Evolutionary conservation across 2,888 invertebrate genomes (phyloP).

Genomic region (Halictus ligatus): DNA sequence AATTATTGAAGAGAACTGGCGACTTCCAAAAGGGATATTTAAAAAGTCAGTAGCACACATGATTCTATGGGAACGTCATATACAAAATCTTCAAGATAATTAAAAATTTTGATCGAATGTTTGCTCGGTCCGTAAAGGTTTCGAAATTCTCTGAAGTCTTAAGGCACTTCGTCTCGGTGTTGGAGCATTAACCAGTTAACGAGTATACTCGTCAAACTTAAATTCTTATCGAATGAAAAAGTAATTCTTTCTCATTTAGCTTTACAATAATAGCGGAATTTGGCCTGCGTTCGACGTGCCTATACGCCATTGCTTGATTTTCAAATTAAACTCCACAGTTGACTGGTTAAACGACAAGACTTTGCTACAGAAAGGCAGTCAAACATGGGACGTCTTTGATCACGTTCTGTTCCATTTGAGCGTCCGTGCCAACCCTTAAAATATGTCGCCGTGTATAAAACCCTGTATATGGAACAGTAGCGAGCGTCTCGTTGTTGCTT

Average conservation of each 20-base stretch:
- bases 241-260: no score
- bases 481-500: background rate
- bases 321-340: no score
- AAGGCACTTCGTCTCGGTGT: background rate
- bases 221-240: no score
- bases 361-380: background rate
- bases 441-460: background rate
- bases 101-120: background rate
- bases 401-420: background rate
- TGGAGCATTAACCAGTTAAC: no score
- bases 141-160: background rate
- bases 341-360: no score
- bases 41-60: no score
- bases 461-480: background rate
- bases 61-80: background rate
- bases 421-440: background rate
- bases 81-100: background rate
- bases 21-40: background rate
- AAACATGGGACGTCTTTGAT: background rate
- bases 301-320: no score
- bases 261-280: no score
- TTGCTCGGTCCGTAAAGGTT: background rate
- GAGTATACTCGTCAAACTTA: no score
- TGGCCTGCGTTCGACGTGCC: no score
- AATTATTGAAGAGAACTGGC: background rate